These are phyloP conservation scores for Trissolcus basalis DNA, from an alignment of 1,140 invertebrate genomes.

Conservation along the genomic window DNA sequence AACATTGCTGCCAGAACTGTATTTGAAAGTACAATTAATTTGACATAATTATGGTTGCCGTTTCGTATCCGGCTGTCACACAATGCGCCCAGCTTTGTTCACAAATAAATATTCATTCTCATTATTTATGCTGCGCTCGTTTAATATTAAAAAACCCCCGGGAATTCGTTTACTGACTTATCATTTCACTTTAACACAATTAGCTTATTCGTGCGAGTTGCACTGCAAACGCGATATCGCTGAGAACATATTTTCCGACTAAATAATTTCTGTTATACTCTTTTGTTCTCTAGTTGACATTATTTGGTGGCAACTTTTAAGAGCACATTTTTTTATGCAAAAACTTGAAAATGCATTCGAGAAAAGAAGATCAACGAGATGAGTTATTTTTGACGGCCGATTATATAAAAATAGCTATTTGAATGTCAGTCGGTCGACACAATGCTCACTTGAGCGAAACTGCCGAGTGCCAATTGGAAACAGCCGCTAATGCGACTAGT, in stretches of 20 bases:
- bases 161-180: constrained; percentile 37
- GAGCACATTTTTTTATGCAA: too few species aligned
- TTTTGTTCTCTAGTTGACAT: too few species aligned
- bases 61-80: constrained; percentile 41
- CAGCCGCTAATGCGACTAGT: constrained; percentile 48
- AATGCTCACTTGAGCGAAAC: constrained; percentile 36
- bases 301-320: too few species aligned
- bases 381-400: constrained; percentile 18
- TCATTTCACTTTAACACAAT: constrained; percentile 39
- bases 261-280: too few species aligned
- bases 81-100: constrained; percentile 25
- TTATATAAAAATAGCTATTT: constrained; percentile 38
- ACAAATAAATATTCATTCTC: constrained; percentile 51
- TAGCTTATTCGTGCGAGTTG: constrained; percentile 34
- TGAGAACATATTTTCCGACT: too few species aligned
- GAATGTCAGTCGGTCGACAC: constrained; percentile 27
- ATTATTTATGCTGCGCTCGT: constrained; percentile 30
- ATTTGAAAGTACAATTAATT: constrained; percentile 49
- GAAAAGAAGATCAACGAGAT: too few species aligned
- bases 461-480: constrained; percentile 43
- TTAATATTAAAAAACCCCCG: constrained; percentile 27
- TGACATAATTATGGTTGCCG: constrained; percentile 50
- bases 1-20: constrained; percentile 13
- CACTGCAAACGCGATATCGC: too few species aligned
- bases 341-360: too few species aligned